These are phyloP conservation scores for Tethea ocularis DNA, from an alignment of 2,888 invertebrate genomes.

Conservation along the genomic window DNA sequence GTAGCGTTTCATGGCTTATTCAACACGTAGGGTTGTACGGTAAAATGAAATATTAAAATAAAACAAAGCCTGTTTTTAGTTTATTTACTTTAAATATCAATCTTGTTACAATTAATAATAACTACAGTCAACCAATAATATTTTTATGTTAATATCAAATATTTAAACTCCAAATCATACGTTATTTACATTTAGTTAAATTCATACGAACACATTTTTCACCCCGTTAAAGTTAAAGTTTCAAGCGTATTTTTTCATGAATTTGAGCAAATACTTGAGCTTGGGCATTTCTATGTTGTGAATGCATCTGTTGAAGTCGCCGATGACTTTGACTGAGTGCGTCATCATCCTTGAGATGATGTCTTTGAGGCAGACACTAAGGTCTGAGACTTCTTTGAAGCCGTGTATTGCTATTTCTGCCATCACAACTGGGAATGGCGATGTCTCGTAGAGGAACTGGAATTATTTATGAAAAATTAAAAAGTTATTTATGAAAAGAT, in stretches of 20 bases:
- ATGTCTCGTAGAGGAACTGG: conserved; percentile 79
- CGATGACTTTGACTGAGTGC: conserved; percentile 77
- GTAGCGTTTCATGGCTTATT: too few relatives aligned
- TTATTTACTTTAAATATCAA: background rate
- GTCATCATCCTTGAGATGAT: conserved; percentile 81
- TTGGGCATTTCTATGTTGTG: conserved; percentile 81
- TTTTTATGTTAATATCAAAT: conserved; percentile 11
- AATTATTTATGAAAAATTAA: conserved; percentile 31
- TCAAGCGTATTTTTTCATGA: conserved; percentile 78
- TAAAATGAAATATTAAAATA: background rate
- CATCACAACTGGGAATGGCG: conserved; percentile 79
- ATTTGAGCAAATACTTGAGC: conserved; percentile 75
- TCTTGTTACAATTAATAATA: background rate
- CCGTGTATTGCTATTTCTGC: conserved; percentile 78
- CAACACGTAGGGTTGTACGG: too few relatives aligned
- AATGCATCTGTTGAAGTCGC: conserved; percentile 78
- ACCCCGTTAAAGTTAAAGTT: conserved; percentile 17
- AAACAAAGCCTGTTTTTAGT: background rate
- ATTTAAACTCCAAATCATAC: background rate
- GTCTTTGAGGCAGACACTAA: conserved; percentile 77
- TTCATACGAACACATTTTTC: conserved; percentile 9
- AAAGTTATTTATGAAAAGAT: too few relatives aligned
- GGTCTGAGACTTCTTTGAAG: conserved; percentile 77
- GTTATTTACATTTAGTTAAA: conserved; percentile 13
- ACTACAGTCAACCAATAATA: conserved; percentile 9